phyloP scores from a whole-genome alignment of 2,888 invertebrate genomes.

The Opisthograptis luteolata region DNA sequence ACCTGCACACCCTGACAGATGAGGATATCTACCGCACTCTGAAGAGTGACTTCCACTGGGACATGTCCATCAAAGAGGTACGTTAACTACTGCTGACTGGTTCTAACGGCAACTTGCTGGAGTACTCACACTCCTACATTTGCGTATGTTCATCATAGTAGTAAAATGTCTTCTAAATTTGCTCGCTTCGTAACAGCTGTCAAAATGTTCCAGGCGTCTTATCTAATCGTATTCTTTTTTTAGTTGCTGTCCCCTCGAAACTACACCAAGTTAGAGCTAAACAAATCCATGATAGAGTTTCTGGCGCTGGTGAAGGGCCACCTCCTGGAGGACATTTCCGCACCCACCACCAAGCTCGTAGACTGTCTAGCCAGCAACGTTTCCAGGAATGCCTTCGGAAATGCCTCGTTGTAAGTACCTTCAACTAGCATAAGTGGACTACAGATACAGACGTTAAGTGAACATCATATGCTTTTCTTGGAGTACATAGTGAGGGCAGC shows the following conservation, averaged over 20 bases:
- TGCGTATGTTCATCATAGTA: too few species aligned
- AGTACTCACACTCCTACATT: too few species aligned
- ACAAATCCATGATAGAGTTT: conserved; percentile 73
- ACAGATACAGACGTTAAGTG: too few species aligned
- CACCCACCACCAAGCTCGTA: conserved; percentile 54
- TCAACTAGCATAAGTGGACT: too few species aligned
- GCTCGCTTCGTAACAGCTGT: too few species aligned
- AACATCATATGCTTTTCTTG: conserved; percentile 27
- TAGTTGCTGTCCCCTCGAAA: conserved; percentile 76
- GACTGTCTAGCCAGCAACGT: conserved; percentile 64
- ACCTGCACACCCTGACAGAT: conserved; percentile 63
- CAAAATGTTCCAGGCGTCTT: too few species aligned
- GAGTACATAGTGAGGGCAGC: neutral
- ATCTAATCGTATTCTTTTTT: neutral
- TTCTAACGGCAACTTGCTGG: neutral
- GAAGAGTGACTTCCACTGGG: conserved; percentile 83
- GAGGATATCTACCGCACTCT: conserved; percentile 67
- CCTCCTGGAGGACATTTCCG: conserved; percentile 61
- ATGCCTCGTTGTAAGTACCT: conserved; percentile 65
- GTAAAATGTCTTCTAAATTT: too few species aligned
- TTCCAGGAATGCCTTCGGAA: conserved; percentile 60
- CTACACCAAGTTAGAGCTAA: conserved; percentile 77
- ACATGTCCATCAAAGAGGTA: conserved; percentile 82
- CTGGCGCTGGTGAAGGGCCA: conserved; percentile 65
- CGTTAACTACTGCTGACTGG: neutral